These are phyloP conservation scores for Sternarchorhynchus goeldii DNA, from an alignment of 2,797 vertebrate species.

Conservation along the genomic window DNA sequence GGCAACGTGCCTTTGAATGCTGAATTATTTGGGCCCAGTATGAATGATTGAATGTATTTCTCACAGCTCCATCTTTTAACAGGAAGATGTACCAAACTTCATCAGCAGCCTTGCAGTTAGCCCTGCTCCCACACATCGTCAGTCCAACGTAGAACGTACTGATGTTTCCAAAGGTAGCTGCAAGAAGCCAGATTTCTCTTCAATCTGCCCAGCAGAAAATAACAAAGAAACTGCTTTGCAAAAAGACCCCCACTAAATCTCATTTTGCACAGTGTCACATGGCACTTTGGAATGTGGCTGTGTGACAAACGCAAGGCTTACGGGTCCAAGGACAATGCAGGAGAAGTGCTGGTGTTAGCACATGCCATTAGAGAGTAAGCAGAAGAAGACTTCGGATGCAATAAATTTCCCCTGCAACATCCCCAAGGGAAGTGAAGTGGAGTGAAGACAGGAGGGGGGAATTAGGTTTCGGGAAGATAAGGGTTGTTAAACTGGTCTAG, in stretches of 20 bases:
- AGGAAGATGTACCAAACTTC: too few relatives aligned
- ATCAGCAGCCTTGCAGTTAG: too few relatives aligned
- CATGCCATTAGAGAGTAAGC: conserved; percentile 35
- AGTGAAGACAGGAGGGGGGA: conserved; percentile 14
- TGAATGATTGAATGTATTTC: too few relatives aligned
- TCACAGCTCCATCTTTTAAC: too few relatives aligned
- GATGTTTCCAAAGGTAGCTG: too few relatives aligned
- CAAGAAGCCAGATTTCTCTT: background rate
- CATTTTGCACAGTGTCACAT: conserved; percentile 62
- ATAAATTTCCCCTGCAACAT: conserved; percentile 22
- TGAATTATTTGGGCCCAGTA: background rate
- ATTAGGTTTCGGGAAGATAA: conserved; percentile 15
- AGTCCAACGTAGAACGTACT: too few relatives aligned
- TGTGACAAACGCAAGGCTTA: conserved; percentile 20
- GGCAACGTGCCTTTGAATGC: background rate
- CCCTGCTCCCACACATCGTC: too few relatives aligned
- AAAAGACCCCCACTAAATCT: conserved; percentile 27
- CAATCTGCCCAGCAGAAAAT: background rate
- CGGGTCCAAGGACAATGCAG: conserved; percentile 14
- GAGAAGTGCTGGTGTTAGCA: background rate
- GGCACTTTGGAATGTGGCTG: conserved; percentile 60
- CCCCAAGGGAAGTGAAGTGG: background rate
- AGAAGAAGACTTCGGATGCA: conserved; percentile 25
- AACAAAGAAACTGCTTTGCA: background rate
- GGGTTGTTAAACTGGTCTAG: background rate